These are phyloP conservation scores for Tetragonula carbonaria DNA, from an alignment of 2,888 invertebrate genomes.

Conservation along the genomic window DNA sequence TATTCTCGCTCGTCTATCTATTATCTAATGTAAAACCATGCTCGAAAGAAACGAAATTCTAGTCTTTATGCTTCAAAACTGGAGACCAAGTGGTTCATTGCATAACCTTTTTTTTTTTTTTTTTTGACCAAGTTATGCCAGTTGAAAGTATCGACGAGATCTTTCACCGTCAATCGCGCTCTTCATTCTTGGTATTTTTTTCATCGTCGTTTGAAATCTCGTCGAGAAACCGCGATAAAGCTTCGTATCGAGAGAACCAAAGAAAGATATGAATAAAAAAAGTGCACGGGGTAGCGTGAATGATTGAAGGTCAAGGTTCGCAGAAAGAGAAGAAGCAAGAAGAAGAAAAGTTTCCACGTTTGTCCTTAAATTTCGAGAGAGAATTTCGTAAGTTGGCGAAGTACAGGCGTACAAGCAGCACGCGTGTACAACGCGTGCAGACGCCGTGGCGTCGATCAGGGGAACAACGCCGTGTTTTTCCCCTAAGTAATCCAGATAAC, in stretches of 20 bases:
- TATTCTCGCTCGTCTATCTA: too few species aligned
- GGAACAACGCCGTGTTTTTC: slow-evolving; percentile 67
- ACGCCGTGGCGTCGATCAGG: slow-evolving; percentile 56
- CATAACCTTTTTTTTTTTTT: too few species aligned
- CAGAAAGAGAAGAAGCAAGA: not conserved
- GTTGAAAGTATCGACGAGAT: too few species aligned
- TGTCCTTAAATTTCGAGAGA: slow-evolving; percentile 39
- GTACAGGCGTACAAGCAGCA: not conserved
- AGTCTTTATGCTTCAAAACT: too few species aligned
- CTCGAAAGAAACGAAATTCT: too few species aligned
- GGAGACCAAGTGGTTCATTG: too few species aligned
- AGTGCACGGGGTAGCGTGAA: slow-evolving; percentile 17
- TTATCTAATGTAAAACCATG: too few species aligned
- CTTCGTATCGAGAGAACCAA: not conserved
- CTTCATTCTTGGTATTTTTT: not conserved
- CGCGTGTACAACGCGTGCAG: slow-evolving; percentile 21
- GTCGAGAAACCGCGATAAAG: not conserved
- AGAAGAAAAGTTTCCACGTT: slow-evolving; percentile 23
- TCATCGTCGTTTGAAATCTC: not conserved
- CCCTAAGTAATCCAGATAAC: slow-evolving; percentile 72
- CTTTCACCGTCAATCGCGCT: too few species aligned
- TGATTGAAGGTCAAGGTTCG: not conserved
- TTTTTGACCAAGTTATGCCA: too few species aligned
- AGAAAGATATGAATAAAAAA: slow-evolving; percentile 19
- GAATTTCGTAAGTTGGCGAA: slow-evolving; percentile 17